Percentiles rank a stretch among this genome's conserved stretches.
phyloP scores from a whole-genome alignment of 2,113 vertebrate species.

The Puffinus mauretanicus region DNA sequence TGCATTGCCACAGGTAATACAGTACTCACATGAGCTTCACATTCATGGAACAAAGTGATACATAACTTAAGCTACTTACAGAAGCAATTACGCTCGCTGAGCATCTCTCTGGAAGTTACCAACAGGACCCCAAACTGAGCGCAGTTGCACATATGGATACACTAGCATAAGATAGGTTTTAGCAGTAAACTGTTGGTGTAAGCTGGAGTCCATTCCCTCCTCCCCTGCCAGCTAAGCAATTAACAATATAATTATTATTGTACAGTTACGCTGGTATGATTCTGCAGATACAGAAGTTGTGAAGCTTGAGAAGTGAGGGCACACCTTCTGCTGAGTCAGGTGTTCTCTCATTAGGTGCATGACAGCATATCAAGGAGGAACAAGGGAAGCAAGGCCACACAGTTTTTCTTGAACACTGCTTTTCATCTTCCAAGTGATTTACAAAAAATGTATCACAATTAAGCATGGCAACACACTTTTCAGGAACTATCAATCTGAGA shows the following conservation, averaged over 20 bases:
- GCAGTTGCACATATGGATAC: not conserved
- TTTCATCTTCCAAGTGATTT: not conserved
- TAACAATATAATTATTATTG: not conserved
- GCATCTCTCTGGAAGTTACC: not conserved
- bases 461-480: not conserved
- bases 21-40: not conserved
- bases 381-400: not conserved
- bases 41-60: not conserved
- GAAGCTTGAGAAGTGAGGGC: not conserved
- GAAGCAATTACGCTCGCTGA: not conserved
- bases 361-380: not conserved
- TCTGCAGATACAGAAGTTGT: not conserved
- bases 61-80: not conserved
- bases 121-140: not conserved
- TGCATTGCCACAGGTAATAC: constrained; percentile 29
- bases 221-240: not conserved
- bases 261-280: not conserved
- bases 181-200: not conserved
- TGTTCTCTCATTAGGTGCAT: not conserved
- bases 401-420: not conserved
- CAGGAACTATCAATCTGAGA: not conserved
- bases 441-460: not conserved
- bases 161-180: not conserved
- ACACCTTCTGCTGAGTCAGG: not conserved
- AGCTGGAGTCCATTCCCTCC: not conserved